Base-by-base conservation (phyloP, 1,140 invertebrate genomes). In the Cydia strobilella region DNA sequence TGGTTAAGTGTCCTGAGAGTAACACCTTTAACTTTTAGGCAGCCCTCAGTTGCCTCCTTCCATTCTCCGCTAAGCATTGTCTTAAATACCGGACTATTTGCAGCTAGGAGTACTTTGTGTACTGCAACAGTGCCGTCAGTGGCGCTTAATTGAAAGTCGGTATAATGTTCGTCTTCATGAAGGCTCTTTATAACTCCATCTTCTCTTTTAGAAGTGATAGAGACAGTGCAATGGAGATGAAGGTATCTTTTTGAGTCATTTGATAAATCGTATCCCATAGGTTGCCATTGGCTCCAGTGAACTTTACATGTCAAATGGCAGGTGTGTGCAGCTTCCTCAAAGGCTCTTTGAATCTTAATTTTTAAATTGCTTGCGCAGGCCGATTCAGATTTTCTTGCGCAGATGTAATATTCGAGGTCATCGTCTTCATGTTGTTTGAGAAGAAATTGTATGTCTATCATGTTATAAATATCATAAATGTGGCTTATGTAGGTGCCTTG, bases 121-220 rank as follows among this genome's bases (percentile, higher is more conserved):
- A 83, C 54, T 9, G 63, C 75, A 18, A 86, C 77, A 1, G 77
- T 77, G 2, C 84, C 82, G 54, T 83, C 84, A 42, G 79, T 76
- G 3, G 83, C 75, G 13, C 80, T 77, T 18, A 85, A 48, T 48
- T 83, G 79, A 59, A 83, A 84, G 73, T 84, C 83, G 0, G 76
- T 83, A n/a, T 82, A 39, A 7, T 80, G 80, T 3, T 18, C 59
- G 51, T 85, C 83, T 5, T 80, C 80, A 42, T 83, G 76, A 6
- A 85, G 76, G 1, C 65, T 51, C 1, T 78, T 78, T 48, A 20
- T 18, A 20, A 62, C n/a, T 18, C 3, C n/a, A 23, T 18, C 10
- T 23, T 6, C 25, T 20, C 9, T 62, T 12, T 10, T 62, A n/a
- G 54, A 48, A 48, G 3, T 20, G 18, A 23, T n/a, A 62, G 9